Conservation (phyloP, 1,140 invertebrate genomes). For the Matsumurasca onukii region DNA sequence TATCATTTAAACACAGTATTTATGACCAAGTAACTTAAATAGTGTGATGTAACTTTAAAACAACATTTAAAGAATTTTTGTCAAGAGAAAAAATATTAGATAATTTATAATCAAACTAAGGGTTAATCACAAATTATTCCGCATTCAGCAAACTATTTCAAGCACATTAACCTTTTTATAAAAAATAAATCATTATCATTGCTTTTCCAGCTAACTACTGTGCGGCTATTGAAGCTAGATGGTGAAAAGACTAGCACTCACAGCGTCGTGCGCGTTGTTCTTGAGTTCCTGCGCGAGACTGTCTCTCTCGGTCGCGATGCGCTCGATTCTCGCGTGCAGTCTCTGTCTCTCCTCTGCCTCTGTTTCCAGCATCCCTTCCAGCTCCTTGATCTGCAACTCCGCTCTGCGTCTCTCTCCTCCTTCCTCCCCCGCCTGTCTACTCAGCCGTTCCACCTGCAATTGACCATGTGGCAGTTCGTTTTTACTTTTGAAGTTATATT, state of each 20-base stretch:
- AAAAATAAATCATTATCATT: too few relatives aligned
- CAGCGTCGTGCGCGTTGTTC: constrained; percentile 50
- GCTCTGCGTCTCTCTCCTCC: constrained; percentile 73
- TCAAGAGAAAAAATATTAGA: too few relatives aligned
- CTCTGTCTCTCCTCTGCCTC: constrained; percentile 65
- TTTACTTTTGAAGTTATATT: too few relatives aligned
- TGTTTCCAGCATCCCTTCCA: constrained; percentile 64
- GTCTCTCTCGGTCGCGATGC: constrained; percentile 62
- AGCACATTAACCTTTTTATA: too few relatives aligned
- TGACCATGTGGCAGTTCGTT: too few relatives aligned
- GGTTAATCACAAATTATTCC: too few relatives aligned
- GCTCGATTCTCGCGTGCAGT: constrained; percentile 65
- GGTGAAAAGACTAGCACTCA: constrained; percentile 31
- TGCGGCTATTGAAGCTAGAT: neutral
- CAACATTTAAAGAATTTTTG: too few relatives aligned
- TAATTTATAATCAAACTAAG: too few relatives aligned
- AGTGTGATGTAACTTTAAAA: too few relatives aligned
- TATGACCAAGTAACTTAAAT: too few relatives aligned
- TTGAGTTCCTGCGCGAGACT: constrained; percentile 62
- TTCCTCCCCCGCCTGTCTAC: constrained; percentile 77
- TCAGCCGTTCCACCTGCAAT: constrained; percentile 67
- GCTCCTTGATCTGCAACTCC: constrained; percentile 64
- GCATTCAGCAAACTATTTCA: too few relatives aligned
- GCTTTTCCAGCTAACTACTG: constrained; percentile 10
- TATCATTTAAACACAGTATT: too few relatives aligned